Evolutionary conservation across 1,140 invertebrate genomes (phyloP), one percentile per base, ranked within the genome.

Genomic region (Nephila pilipes): DNA sequence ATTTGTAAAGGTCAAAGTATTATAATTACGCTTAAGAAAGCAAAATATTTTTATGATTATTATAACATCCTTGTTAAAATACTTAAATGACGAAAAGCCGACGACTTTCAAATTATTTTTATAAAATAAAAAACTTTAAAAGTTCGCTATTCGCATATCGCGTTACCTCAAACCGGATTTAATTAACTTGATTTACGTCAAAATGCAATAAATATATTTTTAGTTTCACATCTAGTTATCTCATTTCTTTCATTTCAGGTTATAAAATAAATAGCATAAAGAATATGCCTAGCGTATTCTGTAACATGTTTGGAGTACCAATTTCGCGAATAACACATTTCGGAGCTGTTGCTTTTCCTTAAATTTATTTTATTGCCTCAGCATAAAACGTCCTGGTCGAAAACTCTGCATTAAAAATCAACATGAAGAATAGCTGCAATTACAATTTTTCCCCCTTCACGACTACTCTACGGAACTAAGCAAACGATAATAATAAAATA

Each of bases 311-410:
- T 32, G 16, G 29, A 75, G 65, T 75, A 75, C 65, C 32, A 75
- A 75, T 75, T 75, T 29, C 29, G 16, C 65, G 25, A 75, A 75
- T 75, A 75, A 75, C 29, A 75, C 65, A 75, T 32, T 75, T 75
- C 63, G 25, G 10, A 65, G 63, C 63, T n/a, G 63, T 29, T 18
- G 65, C 65, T 29, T 75, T 75, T 29, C 2, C 16, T 75, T 32
- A 75, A 75, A 75, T 75, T 75, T 75, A 75, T 75, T 75, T 75
- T 75, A 75, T 32, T 18, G 65, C 65, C 65, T 16, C 29, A 32
- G 16, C 29, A 14, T 32, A 32, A 36, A 75, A 75, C 18, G 29
- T 75, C 65, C 29, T 18, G 3, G 29, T 12, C 18, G 65, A 14
- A 36, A 29, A 18, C 65, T 16, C 29, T 29, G 29, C 65, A 75